Evolutionary conservation across 1,140 invertebrate genomes (phyloP).

Genomic region (Stegodyphus mimosarum): DNA sequence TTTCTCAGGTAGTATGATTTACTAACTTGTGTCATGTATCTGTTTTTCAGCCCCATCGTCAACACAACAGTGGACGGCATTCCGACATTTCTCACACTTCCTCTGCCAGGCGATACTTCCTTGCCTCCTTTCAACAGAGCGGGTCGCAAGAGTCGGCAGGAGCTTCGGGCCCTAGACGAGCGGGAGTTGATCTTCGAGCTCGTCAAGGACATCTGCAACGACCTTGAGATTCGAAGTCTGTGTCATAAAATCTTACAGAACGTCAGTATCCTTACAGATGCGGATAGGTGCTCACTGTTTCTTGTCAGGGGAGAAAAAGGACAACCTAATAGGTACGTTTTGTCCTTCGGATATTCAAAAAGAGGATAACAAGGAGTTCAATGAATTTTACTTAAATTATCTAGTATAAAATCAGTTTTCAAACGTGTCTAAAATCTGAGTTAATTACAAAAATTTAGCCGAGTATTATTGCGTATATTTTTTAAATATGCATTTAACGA

Average conservation of each 20-base stretch:
- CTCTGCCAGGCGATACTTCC: conserved; percentile 65
- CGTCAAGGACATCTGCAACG: conserved; percentile 97
- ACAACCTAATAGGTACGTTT: conserved; percentile 23
- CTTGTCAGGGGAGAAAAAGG: conserved; percentile 80
- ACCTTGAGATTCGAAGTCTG: conserved; percentile 89
- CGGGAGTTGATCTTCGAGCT: conserved; percentile 95
- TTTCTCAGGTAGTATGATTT: not conserved
- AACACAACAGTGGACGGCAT: conserved; percentile 88
- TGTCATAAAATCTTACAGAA: conserved; percentile 97
- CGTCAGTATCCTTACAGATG: conserved; percentile 89
- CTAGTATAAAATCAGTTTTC: no score
- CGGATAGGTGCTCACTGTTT: conserved; percentile 92
- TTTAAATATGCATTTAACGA: no score
- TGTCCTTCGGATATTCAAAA: no score
- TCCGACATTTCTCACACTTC: conserved; percentile 80
- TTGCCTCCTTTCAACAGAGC: conserved; percentile 65
- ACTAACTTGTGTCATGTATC: not conserved
- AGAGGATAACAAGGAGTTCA: no score
- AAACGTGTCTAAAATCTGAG: no score
- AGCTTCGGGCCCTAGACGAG: conserved; percentile 88
- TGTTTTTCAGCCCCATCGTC: conserved; percentile 81
- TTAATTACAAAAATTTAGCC: no score
- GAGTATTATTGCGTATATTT: no score
- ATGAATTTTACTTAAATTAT: no score
- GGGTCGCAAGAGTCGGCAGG: conserved; percentile 81